Evolutionary conservation across 2,888 invertebrate genomes (phyloP), one percentile per base, ranked within the genome.

Genomic region (Hyalella azteca): DNA sequence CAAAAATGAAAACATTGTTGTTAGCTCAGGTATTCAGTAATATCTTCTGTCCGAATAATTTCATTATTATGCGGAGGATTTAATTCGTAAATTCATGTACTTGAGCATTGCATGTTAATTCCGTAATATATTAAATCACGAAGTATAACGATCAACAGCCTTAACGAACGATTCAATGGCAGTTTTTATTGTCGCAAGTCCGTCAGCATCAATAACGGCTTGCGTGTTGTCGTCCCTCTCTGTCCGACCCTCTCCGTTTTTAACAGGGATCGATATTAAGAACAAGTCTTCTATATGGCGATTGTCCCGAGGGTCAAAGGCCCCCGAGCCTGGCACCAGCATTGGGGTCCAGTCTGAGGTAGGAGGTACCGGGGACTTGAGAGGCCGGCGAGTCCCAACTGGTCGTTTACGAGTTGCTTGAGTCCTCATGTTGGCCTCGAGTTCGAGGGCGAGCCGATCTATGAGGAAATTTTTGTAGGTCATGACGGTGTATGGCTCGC

Each of bases 391-490:
- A 11, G 29, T 7, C 19, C 15, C 29, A 45, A 15, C 11, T 13
- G 66, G 19, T 36, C 7, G 19, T 11, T 4, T 32, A 1, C 3
- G 7, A 22, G 13, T 22, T 9, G 26, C 29, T 54, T 54, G 54
- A 11, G 26, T 26, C 19, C n/a, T 32, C 66, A 66, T 22, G 39
- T 66, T 66, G 13, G 66, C 66, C 19, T 66, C 66, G 5, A 66
- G 29, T 4, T 66, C 66, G 7, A 66, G 66, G 36, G 66, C 66
- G 1, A 66, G 36, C 29, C 66, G 66, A 39, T 66, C 66, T 1
- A 66, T 66, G 66, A 66, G 66, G 39, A 66, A 66, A 39, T 66
- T 32, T 19, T 66, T 66, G 19, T 66, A 66, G 39, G 75, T 75
- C 75, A 75, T 45, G 5, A 75, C 75, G 13, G 29, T 22, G 45